Evolutionary conservation across 2,797 vertebrate genomes (phyloP).

Genomic region (Ambastaia sidthimunki): DNA sequence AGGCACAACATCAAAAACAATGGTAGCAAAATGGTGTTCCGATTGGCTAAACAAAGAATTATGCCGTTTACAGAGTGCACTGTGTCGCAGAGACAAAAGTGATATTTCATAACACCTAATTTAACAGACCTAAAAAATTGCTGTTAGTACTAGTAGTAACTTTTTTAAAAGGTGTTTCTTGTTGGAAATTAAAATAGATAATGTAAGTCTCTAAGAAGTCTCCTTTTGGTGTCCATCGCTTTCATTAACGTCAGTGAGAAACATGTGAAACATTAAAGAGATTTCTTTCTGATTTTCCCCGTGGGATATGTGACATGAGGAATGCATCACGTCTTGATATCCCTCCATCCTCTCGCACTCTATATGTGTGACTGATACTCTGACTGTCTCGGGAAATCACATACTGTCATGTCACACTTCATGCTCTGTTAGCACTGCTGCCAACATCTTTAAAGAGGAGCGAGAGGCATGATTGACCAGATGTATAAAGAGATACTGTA

Average conservation of each 20-base stretch:
- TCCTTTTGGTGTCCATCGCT: too few relatives aligned
- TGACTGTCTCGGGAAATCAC: conserved; percentile 40
- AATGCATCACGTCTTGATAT: not conserved
- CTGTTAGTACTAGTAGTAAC: too few relatives aligned
- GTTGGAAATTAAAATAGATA: too few relatives aligned
- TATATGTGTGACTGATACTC: conserved; percentile 35
- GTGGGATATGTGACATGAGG: not conserved
- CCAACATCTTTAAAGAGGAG: conserved; percentile 29
- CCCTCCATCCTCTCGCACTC: not conserved
- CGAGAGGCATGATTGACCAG: conserved; percentile 26
- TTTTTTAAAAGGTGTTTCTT: too few relatives aligned
- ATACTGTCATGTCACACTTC: conserved; percentile 51
- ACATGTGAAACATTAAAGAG: not conserved
- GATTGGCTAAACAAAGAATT: not conserved
- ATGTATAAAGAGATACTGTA: conserved; percentile 23
- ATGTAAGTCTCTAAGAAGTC: too few relatives aligned
- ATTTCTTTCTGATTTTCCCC: not conserved
- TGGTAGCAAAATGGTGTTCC: not conserved
- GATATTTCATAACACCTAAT: too few relatives aligned
- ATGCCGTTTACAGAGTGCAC: not conserved
- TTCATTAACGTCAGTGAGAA: not conserved
- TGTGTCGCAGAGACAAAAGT: not conserved
- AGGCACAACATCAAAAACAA: not conserved
- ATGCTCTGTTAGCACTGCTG: conserved; percentile 34
- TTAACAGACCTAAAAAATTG: too few relatives aligned